Evolutionary conservation across 2,113 vertebrate species (phyloP).

Genomic region (Ageneiosus marmoratus): DNA sequence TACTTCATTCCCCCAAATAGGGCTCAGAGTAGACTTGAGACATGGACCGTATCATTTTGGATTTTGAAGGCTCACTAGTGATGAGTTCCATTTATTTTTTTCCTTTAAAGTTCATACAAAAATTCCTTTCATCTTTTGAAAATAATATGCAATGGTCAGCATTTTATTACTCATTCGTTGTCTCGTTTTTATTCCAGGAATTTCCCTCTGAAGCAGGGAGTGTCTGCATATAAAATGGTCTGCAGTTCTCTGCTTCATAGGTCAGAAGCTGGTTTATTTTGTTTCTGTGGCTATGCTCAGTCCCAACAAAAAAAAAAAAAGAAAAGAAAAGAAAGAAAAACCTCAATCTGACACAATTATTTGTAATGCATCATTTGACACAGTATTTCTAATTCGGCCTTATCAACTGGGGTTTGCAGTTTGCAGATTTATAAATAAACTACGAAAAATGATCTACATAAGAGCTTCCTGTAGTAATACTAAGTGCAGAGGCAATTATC

Average conservation of each 20-base stretch:
- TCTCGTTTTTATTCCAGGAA: slow-evolving; percentile 97
- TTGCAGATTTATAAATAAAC: slow-evolving; percentile 10
- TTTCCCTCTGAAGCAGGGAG: slow-evolving; percentile 99
- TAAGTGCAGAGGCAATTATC: slow-evolving; percentile 5
- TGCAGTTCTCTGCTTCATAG: slow-evolving; percentile 99
- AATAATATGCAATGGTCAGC: slow-evolving; percentile 85
- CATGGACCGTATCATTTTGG: neutral
- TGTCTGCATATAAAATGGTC: slow-evolving; percentile 99
- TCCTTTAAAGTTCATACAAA: slow-evolving; percentile 32
- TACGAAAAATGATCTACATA: neutral
- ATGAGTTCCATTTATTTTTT: slow-evolving; percentile 12
- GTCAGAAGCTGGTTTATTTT: slow-evolving; percentile 99
- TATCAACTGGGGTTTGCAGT: slow-evolving; percentile 31
- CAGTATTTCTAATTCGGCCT: slow-evolving; percentile 52
- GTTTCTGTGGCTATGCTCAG: slow-evolving; percentile 99
- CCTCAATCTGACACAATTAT: slow-evolving; percentile 63
- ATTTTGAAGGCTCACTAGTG: slow-evolving; percentile 24
- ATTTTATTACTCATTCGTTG: slow-evolving; percentile 90
- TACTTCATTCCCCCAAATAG: slow-evolving; percentile 17
- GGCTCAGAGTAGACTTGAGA: slow-evolving; percentile 18
- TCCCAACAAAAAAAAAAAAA: slow-evolving; percentile 76
- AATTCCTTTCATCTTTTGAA: slow-evolving; percentile 52
- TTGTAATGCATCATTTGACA: slow-evolving; percentile 78
- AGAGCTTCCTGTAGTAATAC: neutral
- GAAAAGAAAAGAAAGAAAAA: neutral